Conservation (phyloP, 2,888 invertebrate genomes). For the Stratiomys singularior region DNA sequence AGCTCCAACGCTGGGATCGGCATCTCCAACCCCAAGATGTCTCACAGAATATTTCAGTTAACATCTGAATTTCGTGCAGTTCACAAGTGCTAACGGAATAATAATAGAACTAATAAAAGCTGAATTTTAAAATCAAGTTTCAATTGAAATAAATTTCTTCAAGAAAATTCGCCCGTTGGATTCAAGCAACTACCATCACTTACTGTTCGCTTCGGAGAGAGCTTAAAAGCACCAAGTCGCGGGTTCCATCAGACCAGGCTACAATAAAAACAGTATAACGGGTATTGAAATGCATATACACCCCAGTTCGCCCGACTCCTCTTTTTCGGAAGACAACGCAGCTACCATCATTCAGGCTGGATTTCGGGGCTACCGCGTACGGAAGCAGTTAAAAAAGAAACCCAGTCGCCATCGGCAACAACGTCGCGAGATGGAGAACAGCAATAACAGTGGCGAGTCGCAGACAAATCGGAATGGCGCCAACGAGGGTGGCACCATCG, state of each 20-base stretch:
- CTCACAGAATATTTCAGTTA: conserved; percentile 24
- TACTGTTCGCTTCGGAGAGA: conserved; percentile 28
- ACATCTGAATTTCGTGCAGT: conserved; percentile 33
- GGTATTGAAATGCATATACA: conserved; percentile 64
- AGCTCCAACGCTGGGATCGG: conserved; percentile 27
- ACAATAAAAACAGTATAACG: conserved; percentile 48
- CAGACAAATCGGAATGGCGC: not conserved
- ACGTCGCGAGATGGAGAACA: conserved; percentile 50
- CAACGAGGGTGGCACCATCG: conserved; percentile 54
- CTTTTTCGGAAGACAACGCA: conserved; percentile 64
- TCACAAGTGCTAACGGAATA: not conserved
- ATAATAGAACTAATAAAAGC: not conserved
- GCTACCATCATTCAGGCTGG: conserved; percentile 70
- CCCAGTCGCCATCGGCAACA: conserved; percentile 51
- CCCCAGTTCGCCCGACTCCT: conserved; percentile 64
- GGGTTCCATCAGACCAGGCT: conserved; percentile 11
- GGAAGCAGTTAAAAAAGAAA: conserved; percentile 64
- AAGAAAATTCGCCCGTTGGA: too few species aligned
- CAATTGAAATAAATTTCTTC: too few species aligned
- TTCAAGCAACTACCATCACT: not conserved
- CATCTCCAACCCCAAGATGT: not conserved
- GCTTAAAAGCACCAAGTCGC: conserved; percentile 27
- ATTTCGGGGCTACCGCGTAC: conserved; percentile 68
- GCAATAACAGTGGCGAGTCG: not conserved
- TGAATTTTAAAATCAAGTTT: too few species aligned